phyloP scores from a whole-genome alignment of 1,140 invertebrate species.

The Galendromus occidentalis region DNA sequence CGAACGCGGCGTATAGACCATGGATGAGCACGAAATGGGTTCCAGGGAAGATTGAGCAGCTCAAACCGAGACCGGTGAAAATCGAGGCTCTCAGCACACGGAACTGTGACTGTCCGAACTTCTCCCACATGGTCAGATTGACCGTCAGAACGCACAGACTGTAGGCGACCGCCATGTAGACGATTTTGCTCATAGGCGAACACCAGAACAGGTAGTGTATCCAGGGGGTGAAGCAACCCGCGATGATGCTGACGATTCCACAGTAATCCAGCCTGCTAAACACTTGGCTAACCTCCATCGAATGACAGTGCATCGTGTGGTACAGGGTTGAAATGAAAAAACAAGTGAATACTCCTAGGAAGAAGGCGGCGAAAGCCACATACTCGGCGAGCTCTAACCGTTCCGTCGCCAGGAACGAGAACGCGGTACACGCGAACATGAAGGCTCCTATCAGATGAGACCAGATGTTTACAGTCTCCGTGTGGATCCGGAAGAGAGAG shows the following conservation, averaged over 20 bases:
- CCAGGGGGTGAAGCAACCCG: slow-evolving; percentile 11
- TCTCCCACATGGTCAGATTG: slow-evolving; percentile 35
- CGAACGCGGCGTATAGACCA: neutral
- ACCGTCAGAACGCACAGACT: slow-evolving; percentile 32
- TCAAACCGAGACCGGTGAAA: neutral
- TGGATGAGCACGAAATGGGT: too few relatives aligned
- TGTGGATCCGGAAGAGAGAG: slow-evolving; percentile 30
- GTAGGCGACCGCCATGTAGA: slow-evolving; percentile 25
- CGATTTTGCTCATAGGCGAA: neutral
- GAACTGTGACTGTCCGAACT: slow-evolving; percentile 31
- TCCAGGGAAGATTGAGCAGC: too few relatives aligned
- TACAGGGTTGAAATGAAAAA: slow-evolving; percentile 8
- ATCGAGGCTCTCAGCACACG: slow-evolving; percentile 28
- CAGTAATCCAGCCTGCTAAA: slow-evolving; percentile 8
- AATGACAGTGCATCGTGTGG: slow-evolving; percentile 21
- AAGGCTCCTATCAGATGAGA: slow-evolving; percentile 16
- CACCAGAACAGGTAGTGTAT: slow-evolving; percentile 11
- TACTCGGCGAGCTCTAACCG: neutral
- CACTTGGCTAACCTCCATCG: neutral
- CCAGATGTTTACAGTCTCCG: slow-evolving; percentile 13
- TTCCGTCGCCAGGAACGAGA: neutral
- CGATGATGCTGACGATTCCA: slow-evolving; percentile 11
- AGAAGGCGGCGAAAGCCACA: slow-evolving; percentile 6
- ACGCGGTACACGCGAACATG: neutral
- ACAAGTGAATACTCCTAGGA: slow-evolving; percentile 1